These are phyloP conservation scores for Parambassis ranga DNA, from an alignment of 2,797 vertebrate genomes.

Conservation along the genomic window DNA sequence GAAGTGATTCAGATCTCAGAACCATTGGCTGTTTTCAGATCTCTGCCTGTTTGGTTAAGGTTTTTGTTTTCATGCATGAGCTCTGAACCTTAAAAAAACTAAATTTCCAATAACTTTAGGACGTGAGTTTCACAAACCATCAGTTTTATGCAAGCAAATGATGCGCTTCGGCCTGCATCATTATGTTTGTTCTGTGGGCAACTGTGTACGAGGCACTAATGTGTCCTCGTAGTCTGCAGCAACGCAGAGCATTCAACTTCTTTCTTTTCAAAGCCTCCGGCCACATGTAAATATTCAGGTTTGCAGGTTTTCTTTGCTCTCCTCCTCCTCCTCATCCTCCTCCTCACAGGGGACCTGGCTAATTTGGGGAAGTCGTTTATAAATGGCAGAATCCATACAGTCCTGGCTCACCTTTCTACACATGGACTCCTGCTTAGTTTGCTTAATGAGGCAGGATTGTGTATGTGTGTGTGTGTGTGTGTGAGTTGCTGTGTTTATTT, in stretches of 20 bases:
- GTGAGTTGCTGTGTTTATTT: neutral
- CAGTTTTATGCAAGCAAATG: neutral
- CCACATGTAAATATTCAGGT: conserved; percentile 19
- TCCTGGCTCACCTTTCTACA: conserved; percentile 41
- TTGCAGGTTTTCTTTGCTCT: conserved; percentile 32
- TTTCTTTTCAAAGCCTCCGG: conserved; percentile 30
- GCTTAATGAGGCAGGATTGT: conserved; percentile 50
- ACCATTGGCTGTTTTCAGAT: conserved; percentile 4
- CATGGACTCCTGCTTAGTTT: conserved; percentile 38
- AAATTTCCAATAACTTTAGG: neutral
- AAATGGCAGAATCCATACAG: conserved; percentile 46
- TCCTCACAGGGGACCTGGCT: conserved; percentile 44
- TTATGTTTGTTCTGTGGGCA: conserved; percentile 2
- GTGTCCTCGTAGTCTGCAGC: neutral
- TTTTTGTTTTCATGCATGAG: conserved; percentile 9
- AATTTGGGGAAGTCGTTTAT: conserved; percentile 56
- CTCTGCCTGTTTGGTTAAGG: neutral
- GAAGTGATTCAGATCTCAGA: neutral
- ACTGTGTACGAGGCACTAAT: conserved; percentile 1
- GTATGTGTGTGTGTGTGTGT: neutral
- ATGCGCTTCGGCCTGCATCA: conserved; percentile 23
- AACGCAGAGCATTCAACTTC: neutral
- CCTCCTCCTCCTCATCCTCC: no score
- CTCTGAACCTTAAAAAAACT: neutral
- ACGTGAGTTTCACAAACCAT: neutral